phyloP scores from a whole-genome alignment of 2,888 invertebrate species.

The Dolichopus griseipennis region DNA sequence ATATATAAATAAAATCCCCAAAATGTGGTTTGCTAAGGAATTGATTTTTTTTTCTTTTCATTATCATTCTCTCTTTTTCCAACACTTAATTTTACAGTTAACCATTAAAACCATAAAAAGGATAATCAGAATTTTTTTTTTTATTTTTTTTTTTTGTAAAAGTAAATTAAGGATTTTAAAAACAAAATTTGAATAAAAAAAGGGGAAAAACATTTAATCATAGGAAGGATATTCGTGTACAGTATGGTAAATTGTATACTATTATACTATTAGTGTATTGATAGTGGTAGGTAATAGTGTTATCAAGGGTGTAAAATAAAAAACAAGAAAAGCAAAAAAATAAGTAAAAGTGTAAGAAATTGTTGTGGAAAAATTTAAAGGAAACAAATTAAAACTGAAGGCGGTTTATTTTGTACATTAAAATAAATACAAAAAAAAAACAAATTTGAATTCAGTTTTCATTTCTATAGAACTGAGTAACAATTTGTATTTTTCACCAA shows the following conservation, averaged over 20 bases:
- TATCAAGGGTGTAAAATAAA: too few relatives aligned
- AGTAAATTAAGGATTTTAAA: constrained; percentile 4
- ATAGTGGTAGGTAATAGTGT: too few relatives aligned
- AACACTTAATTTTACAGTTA: not conserved
- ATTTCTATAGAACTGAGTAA: too few relatives aligned
- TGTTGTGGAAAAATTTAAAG: too few relatives aligned
- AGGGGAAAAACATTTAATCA: not conserved
- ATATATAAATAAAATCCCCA: not conserved
- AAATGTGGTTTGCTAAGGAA: not conserved
- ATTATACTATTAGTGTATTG: too few relatives aligned
- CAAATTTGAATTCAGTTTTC: too few relatives aligned
- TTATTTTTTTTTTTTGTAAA: not conserved
- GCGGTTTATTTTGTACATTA: too few relatives aligned
- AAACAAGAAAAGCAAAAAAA: too few relatives aligned
- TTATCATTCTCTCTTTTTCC: not conserved
- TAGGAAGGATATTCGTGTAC: not conserved
- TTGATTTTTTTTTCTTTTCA: not conserved
- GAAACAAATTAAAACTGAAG: too few relatives aligned
- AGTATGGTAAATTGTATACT: not conserved
- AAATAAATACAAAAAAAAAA: too few relatives aligned
- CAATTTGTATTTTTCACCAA: too few relatives aligned
- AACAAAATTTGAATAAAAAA: not conserved
- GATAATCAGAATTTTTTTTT: not conserved
- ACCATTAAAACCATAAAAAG: constrained; percentile 4
- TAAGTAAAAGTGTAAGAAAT: too few relatives aligned